Base-by-base conservation (phyloP, 1,140 invertebrate species). In the Drosophila rufa region DNA sequence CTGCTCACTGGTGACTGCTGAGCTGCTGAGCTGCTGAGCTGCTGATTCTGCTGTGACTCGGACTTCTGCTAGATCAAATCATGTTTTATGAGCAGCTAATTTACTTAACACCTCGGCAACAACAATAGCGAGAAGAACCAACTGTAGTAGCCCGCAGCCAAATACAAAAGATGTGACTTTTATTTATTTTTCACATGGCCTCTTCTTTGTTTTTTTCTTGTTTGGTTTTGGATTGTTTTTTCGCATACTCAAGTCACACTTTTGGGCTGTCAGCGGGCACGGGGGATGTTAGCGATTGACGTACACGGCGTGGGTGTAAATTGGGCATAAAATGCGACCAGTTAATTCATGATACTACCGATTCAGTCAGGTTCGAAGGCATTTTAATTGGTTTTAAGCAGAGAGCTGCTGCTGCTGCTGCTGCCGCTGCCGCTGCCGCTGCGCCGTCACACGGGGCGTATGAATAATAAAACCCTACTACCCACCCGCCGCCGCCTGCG, bases 11-110 rank as follows among this genome's bases (percentile, higher is more conserved):
- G n/a, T n/a, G n/a, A n/a, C n/a, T n/a, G 50, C 66, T 64, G 22
- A 55, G 60, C 50, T 69, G 71, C 50, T 61, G 75, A 56, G 50
- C 66, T 64, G 50, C 66, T 64, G 22, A 55, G 60, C 50, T 69
- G 71, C 50, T 61, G 75, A 56, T 75, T 82, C 71, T 87, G 80
- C 58, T 70, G 57, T 60, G 46, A 51, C 53, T 65, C 64, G 58
- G 70, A 71, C 75, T 47, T 62, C 70, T 75, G 83, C 75, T 79
- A 86, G 85, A 73, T 77, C 83, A 86, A 86, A 89, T 90, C 82
- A 89, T 91, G 75, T 90, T 90, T 90, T 90, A 90, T 91, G 85
- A 91, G 85, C 86, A 82, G 86, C 85, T 90, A 90, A 90, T 90
- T 90, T 90, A 90, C 86, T 90, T 90, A 90, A 86, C 85, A 90